phyloP scores from a whole-genome alignment of 2,888 invertebrate species.

The Plusia festucae region DNA sequence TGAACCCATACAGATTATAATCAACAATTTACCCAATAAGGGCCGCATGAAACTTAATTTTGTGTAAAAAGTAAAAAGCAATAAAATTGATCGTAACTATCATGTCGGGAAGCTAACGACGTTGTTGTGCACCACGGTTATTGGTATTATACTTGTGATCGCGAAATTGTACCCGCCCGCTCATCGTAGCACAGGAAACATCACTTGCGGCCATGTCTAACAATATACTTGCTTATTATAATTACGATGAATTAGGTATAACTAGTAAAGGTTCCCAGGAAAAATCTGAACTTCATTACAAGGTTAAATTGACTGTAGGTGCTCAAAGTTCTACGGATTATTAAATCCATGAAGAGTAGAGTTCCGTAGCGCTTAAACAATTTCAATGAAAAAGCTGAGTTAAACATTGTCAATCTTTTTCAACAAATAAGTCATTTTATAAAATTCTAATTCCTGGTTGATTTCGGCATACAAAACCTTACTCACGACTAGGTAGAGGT shows the following conservation, averaged over 20 bases:
- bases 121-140: slow-evolving; percentile 70
- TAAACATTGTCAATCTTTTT: no score
- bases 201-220: slow-evolving; percentile 36
- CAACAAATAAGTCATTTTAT: no score
- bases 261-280: slow-evolving; percentile 22
- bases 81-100: slow-evolving; percentile 80
- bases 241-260: slow-evolving; percentile 49
- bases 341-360: background rate
- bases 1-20: slow-evolving; percentile 70
- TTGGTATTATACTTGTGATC: slow-evolving; percentile 66
- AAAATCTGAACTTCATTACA: slow-evolving; percentile 7
- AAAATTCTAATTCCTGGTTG: no score
- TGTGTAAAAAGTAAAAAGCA: slow-evolving; percentile 73
- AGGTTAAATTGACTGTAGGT: slow-evolving; percentile 7
- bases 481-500: no score
- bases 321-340: background rate
- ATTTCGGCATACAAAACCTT: no score
- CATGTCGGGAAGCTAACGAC: slow-evolving; percentile 80
- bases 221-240: slow-evolving; percentile 54
- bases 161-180: slow-evolving; percentile 60
- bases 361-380: background rate
- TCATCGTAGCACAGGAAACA: slow-evolving; percentile 44
- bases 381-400: no score
- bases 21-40: slow-evolving; percentile 73
- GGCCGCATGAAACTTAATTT: slow-evolving; percentile 70